phyloP scores from a whole-genome alignment of 2,113 vertebrate genomes.

The Cebidichthys violaceus region DNA sequence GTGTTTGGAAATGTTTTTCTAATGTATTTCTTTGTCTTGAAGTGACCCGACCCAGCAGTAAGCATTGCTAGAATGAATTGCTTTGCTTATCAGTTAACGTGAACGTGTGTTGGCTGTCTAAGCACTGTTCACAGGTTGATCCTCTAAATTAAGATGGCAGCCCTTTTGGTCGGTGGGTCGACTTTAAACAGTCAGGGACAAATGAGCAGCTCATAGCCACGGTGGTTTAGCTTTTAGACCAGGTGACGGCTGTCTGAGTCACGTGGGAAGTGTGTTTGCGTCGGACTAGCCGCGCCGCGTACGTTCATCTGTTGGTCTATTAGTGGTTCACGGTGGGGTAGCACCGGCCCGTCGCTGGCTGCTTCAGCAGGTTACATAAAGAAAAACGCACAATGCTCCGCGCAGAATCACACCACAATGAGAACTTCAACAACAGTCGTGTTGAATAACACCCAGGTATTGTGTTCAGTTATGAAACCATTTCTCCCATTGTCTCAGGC shows the following conservation, averaged over 20 bases:
- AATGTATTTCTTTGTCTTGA: neutral
- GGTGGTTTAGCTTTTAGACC: neutral
- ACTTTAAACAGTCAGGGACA: neutral
- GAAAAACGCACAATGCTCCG: conserved; percentile 50
- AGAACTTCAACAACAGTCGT: conserved; percentile 71
- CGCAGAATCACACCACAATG: conserved; percentile 65
- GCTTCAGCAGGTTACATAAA: conserved; percentile 65
- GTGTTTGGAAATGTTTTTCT: neutral
- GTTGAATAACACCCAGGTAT: conserved; percentile 83
- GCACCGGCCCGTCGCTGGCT: conserved; percentile 8
- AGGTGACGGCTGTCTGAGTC: neutral
- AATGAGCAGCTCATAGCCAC: neutral
- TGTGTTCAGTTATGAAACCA: conserved; percentile 83
- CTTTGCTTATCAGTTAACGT: neutral
- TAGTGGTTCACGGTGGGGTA: conserved; percentile 14
- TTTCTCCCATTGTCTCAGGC: conserved; percentile 79
- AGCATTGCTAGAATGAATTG: neutral
- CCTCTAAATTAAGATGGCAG: neutral
- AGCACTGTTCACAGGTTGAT: neutral
- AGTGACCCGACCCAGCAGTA: neutral
- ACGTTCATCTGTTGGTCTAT: conserved; percentile 20
- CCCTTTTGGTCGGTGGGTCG: neutral
- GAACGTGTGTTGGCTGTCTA: neutral
- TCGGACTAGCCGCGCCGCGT: neutral
- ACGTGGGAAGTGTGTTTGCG: neutral